Conservation (phyloP, 2,113 vertebrate species). For the Aleadryas rufinucha region DNA sequence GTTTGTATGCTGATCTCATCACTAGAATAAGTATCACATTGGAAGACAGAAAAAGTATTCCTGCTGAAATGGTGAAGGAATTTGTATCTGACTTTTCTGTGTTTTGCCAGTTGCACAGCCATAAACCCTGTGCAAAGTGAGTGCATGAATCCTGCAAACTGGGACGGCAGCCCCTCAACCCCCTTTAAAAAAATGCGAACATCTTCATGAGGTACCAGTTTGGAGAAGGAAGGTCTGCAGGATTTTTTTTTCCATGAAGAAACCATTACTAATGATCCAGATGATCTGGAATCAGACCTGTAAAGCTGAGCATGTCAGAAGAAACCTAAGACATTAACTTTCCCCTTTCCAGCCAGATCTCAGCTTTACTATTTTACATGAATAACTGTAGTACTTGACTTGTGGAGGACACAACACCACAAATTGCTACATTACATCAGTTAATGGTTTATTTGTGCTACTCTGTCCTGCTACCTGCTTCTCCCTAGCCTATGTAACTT, state of each 20-base stretch:
- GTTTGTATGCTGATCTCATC: neutral
- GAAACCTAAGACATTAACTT: neutral
- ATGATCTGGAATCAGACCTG: neutral
- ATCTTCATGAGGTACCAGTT: neutral
- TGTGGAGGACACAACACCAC: neutral
- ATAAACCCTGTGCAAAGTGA: neutral
- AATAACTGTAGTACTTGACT: neutral
- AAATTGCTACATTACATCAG: neutral
- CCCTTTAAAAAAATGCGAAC: neutral
- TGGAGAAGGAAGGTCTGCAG: neutral
- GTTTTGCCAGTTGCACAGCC: neutral
- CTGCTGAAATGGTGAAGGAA: neutral
- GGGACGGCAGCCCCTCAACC: neutral
- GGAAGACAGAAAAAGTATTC: neutral
- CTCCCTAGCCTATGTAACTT: neutral
- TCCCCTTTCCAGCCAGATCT: neutral
- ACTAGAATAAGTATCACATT: neutral
- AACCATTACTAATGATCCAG: neutral
- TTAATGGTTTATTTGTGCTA: neutral
- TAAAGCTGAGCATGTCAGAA: neutral
- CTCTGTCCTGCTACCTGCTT: neutral
- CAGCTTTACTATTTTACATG: neutral
- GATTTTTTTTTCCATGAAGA: neutral
- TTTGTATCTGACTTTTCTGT: neutral
- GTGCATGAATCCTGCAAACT: fast-evolving